phyloP scores from a whole-genome alignment of 2,797 vertebrate genomes.

The Phrynocephalus forsythii region DNA sequence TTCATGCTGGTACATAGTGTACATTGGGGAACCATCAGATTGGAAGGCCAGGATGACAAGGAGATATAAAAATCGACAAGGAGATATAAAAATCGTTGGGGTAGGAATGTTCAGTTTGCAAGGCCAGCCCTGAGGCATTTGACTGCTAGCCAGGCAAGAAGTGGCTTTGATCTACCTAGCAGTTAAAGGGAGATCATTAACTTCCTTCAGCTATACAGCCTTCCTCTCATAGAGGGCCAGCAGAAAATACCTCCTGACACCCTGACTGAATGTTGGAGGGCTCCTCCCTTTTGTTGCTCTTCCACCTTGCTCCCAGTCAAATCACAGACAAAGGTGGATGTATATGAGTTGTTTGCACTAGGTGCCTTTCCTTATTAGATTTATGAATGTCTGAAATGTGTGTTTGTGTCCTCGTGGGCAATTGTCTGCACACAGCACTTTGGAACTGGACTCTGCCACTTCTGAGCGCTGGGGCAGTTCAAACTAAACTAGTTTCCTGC shows the following conservation, averaged over 20 bases:
- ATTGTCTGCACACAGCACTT: background rate
- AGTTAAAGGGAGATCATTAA: conserved; percentile 76
- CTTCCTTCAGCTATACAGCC: conserved; percentile 70
- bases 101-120: conserved; percentile 47
- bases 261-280: conserved; percentile 14
- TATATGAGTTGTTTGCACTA: conserved; percentile 3
- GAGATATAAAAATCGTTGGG: conserved; percentile 57
- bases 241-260: conserved; percentile 56
- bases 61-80: conserved; percentile 53
- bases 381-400: accelerated
- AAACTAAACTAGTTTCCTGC: conserved; percentile 16
- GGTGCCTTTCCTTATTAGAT: background rate
- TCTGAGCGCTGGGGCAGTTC: background rate
- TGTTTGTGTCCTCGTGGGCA: accelerated
- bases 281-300: conserved; percentile 16
- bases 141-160: conserved; percentile 71
- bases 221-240: conserved; percentile 60
- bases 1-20: background rate
- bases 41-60: conserved; percentile 13
- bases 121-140: conserved; percentile 66
- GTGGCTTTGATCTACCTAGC: conserved; percentile 75
- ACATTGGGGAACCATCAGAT: conserved; percentile 33
- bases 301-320: conserved; percentile 26
- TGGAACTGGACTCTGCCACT: background rate
- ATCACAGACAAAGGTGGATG: conserved; percentile 3